These are phyloP conservation scores for Myoxocephalus aenaeus DNA, from an alignment of 2,797 vertebrate genomes.

Conservation along the genomic window DNA sequence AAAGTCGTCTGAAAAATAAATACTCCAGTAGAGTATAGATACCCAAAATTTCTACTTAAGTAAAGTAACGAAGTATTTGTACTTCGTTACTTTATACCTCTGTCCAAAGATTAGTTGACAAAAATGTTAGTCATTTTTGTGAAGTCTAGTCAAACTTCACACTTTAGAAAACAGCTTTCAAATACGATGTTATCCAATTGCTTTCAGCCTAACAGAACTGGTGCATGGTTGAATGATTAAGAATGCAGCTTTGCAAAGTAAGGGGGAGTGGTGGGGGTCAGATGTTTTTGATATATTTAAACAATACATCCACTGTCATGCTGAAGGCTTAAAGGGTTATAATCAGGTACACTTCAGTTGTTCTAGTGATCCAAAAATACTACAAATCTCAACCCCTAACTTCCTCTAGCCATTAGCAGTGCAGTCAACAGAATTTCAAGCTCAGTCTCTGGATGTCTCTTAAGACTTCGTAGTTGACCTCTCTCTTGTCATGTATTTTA, in stretches of 20 bases:
- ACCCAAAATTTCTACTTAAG: too few species aligned
- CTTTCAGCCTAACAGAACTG: neutral
- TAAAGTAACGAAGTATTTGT: too few species aligned
- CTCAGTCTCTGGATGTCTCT: conserved; percentile 7
- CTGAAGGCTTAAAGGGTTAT: neutral
- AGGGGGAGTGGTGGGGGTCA: neutral
- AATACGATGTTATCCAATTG: neutral
- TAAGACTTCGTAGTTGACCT: conserved; percentile 16
- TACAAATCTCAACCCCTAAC: neutral
- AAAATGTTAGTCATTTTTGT: neutral
- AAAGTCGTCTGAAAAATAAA: too few species aligned
- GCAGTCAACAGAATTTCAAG: neutral
- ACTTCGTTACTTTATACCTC: too few species aligned
- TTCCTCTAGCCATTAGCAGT: neutral
- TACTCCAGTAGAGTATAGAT: too few species aligned
- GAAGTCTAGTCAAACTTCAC: neutral
- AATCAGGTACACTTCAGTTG: neutral
- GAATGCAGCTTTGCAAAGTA: neutral
- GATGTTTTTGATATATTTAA: neutral
- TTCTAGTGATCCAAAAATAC: neutral
- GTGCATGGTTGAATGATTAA: neutral
- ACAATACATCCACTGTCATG: neutral
- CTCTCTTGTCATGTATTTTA: conserved; percentile 32
- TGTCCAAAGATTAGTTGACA: too few species aligned
- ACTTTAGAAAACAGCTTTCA: neutral